Evolutionary conservation across 2,113 vertebrate species (phyloP), one percentile per base, ranked within the genome.

Genomic region (Orthonyx spaldingii): DNA sequence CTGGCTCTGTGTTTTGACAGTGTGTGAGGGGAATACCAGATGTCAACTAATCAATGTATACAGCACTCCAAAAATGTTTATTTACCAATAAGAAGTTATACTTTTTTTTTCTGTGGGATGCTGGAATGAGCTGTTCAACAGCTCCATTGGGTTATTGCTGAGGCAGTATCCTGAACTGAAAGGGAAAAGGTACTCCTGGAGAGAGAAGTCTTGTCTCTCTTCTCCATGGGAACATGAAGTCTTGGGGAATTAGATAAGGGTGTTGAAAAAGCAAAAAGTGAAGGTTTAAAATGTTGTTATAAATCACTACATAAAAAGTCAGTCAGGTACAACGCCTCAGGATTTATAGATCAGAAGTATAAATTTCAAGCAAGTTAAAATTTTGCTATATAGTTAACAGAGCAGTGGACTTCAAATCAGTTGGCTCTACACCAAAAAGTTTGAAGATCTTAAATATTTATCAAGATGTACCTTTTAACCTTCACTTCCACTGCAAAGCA

Each of bases 401-500:
- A 90, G 66, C 2, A 11, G 60, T 71, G 83, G 84, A 74, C 81
- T 94, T 93, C 55, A 92, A 93, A 94, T 96, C 81, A 91, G 80
- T 66, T 88, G 65, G 71, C 80, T 96, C 77, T 83, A 87, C 61
- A 90, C 53, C 7, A 79, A 87, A 96, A 96, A 96, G 84, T 79
- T 91, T 97, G 97, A 97, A 96, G 82, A 97, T 88, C 97, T 98
- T 95, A 98, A 98, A 98, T 97, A 97, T 98, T 97, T 97, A 98
- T 88, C 59, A 97, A 97, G 96, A 96, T 97, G 91, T 97, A 96
- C 91, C 92, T 98, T 97, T 98, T 98, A 98, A 98, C 97, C 95
- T 98, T 97, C 79, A 85, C 24, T 95, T 17, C 85, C 90, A 89
- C 71, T 95, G 84, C 53, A 95, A 98, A 96, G 50, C 90, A 97